Evolutionary conservation across 2,888 invertebrate genomes (phyloP), one percentile per base, ranked within the genome.

Genomic region (Lingula anatina): DNA sequence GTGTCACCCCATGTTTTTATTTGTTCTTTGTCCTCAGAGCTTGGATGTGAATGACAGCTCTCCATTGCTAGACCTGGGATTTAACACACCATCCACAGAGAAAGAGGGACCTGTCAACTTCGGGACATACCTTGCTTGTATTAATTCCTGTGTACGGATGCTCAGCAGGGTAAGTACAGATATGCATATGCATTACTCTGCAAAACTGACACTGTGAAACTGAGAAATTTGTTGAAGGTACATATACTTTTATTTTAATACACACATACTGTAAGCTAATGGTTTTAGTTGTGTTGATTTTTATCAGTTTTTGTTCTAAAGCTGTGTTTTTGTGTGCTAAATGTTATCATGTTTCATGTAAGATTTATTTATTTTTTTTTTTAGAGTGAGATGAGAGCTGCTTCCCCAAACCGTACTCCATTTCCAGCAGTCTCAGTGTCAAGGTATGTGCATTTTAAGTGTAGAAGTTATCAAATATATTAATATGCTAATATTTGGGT

Each of bases 61-160:
- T 12, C 65, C 73, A n/a, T 61, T 77, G 24, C 54, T 77, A 3
- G 60, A 62, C 12, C 51, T 74, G 9, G 70, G 68, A n/a, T 77
- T 78, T 54, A 68, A 68, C 38, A 69, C 71, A 0, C 78, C 78
- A 23, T 64, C 73, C 1, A 56, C 74, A 38, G 77, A 78, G 44
- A 67, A 70, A 44, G 68, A 71, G 41, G 55, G 65, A 5, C 64
- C 66, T 3, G 65, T 73, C 23, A 70, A 73, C 28, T 78, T 77
- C 59, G 78, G 78, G 25, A 73, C 73, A 41, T 59, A 77, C 45
- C 59, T 77, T 20, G 69, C 76, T 15, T 70, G 72, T 56, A 65
- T 73, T 36, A 75, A 65, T 41, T 62, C 72, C 27, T 75, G 75
- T 56, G 57, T 76, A 3, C 49, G 65, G 15, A 51, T 69, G 2